Base-by-base conservation (phyloP, 2,888 invertebrate species). In the Sialis fuliginosa region DNA sequence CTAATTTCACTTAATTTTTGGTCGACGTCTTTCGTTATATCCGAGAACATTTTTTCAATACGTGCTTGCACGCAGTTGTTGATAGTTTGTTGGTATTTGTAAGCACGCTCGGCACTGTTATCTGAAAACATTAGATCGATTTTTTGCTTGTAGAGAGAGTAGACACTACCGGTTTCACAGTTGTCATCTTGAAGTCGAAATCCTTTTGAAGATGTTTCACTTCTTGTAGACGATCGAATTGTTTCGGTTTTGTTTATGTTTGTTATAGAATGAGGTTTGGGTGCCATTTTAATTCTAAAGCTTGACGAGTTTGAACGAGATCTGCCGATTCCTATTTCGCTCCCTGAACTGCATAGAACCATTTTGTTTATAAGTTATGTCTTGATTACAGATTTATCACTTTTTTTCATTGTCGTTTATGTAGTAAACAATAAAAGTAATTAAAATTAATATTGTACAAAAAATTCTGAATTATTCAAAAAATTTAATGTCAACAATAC, bases 101-200 rank as follows among this genome's bases (percentile, higher is more conserved):
- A 13, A 54, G 53, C 33, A 48, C 52, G 47, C 53, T 52, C 12
- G 53, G 52, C 46, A 33, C 50, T 52, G 32, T 37, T 34, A 58
- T 81, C 82, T 57, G 81, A 81, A 66, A 90, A 90, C 66, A 90
- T 80, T 30, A 85, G 77, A 66, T 90, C 90, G 59, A 90, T 90
- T 62, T 83, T 79, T 58, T 83, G 80, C 63, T 86, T 87, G 66
- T 85, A 85, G 49, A 79, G 70, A 48, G 82, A 80, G 57, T 80
- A 75, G 5, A 66, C 58, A 50, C 64, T 65, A 13, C 62, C 60
- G 1, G 62, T 58, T 30, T 58, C 58, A 46, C 58, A 57, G 48
- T 59, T 57, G 39, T 54, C 55, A 6, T 63, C 61, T 44, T 59
- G 51, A 5, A 65, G 54, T 2, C 64, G 58, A 51, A 65, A 65